Evolutionary conservation across 2,888 invertebrate species (phyloP), one percentile per base, ranked within the genome.

Genomic region (Tipula helvola): DNA sequence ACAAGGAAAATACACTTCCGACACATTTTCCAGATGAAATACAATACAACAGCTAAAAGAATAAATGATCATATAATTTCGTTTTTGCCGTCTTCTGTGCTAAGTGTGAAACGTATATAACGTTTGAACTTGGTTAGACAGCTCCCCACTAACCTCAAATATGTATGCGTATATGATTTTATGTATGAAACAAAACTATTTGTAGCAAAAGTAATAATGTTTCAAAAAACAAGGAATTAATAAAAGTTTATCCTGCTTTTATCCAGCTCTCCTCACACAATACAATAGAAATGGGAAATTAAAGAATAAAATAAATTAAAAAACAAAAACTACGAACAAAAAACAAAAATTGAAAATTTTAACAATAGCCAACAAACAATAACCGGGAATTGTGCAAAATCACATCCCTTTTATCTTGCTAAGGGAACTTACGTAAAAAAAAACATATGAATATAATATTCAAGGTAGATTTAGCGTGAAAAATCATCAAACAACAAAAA

Each of bases 221-320:
- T 28, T 52, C 28, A 71, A 71, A 71, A 71, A 71, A 71, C 28
- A 71, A 71, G 71, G 71, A 71, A 71, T 71, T 71, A 71, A n/a
- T 71, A 71, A n/a, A n/a, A 71, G 10, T 71, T 8, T 28, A 8
- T 71, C 28, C 71, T 71, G 71, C 18, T 71, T 71, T 71, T 28
- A 71, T 71, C 71, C 71, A 28, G 28, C 28, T 28, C 71, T 28
- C 18, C 2, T 2, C 8, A 28, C 18, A 12, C 10, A 71, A 28
- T 10, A 71, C 71, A 71, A 71, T 71, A 28, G 71, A 12, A 28
- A 71, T 71, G 71, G 28, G 71, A 71, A 71, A 71, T 71, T 71
- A 71, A 71, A 71, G 71, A 71, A 71, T 71, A 71, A 71, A 71
- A 71, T 71, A 71, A 71, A 71, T 71, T 71, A 71, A 71, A 71